A percentile compares a stretch with the other conserved stretches of the same genome.
Conservation (phyloP, 2,113 vertebrate species). For the Neogobius melanostomus region DNA sequence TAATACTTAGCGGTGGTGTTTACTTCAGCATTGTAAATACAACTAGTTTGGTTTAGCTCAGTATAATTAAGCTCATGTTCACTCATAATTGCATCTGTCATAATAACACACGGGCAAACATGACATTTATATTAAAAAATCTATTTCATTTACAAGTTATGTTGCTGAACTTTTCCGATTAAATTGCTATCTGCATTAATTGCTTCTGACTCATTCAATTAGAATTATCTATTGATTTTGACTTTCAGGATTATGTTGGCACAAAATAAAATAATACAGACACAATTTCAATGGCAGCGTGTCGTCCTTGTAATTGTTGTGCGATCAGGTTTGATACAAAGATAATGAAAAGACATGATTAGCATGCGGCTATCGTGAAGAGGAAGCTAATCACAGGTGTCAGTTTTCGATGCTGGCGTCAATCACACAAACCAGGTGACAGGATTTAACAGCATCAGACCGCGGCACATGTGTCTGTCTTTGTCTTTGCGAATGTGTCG, state of each 20-base stretch:
- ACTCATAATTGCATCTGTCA: constrained; percentile 22
- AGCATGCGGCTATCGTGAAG: constrained; percentile 43
- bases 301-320: constrained; percentile 64
- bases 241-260: constrained; percentile 60
- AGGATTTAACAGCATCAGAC: not conserved
- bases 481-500: too few species aligned
- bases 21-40: too few species aligned
- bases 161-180: constrained; percentile 13
- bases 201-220: constrained; percentile 58
- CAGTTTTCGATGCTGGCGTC: constrained; percentile 37
- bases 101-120: constrained; percentile 24
- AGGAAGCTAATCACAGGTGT: constrained; percentile 52
- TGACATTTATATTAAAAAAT: not conserved
- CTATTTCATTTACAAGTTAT: constrained; percentile 10
- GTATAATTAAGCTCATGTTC: too few species aligned
- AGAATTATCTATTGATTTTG: constrained; percentile 55
- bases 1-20: too few species aligned
- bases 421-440: constrained; percentile 35
- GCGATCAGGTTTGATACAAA: constrained; percentile 46
- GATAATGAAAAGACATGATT: constrained; percentile 61
- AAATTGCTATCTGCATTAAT: constrained; percentile 39
- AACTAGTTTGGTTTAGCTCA: too few species aligned
- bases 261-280: constrained; percentile 59
- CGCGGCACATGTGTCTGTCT: not conserved
- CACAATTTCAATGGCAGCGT: constrained; percentile 49